Evolutionary conservation across 2,113 vertebrate genomes (phyloP).

Genomic region (Semnornis frantzii): DNA sequence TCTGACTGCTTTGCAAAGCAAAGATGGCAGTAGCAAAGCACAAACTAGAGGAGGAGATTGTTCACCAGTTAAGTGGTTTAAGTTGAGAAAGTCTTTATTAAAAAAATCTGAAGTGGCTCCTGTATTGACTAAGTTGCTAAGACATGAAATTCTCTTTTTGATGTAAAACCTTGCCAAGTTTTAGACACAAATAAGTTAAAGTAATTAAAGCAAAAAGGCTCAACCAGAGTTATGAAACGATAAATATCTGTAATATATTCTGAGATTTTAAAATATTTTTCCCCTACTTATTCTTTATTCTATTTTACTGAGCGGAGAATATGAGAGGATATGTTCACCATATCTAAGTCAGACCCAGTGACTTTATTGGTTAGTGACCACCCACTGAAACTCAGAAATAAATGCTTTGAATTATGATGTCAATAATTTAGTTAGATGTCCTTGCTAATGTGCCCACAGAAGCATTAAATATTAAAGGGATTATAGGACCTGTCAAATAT

Average conservation of each 20-base stretch:
- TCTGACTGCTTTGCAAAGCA: neutral
- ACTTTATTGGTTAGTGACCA: neutral
- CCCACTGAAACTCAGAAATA: neutral
- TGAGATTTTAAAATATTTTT: neutral
- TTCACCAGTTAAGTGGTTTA: neutral
- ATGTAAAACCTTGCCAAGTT: neutral
- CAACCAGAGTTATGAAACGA: accelerated
- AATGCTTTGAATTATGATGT: neutral
- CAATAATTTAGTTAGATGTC: neutral
- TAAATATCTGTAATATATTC: neutral
- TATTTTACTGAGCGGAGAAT: neutral
- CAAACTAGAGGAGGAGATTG: neutral
- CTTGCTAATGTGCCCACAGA: neutral
- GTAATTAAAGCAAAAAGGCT: neutral
- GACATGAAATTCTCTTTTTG: neutral
- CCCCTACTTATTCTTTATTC: neutral
- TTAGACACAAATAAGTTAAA: neutral
- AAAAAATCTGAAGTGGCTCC: neutral
- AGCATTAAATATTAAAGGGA: neutral
- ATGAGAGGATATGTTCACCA: neutral
- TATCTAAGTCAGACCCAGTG: neutral
- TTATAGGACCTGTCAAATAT: neutral
- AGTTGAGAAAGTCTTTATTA: neutral
- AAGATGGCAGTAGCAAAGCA: neutral
- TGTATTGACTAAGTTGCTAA: neutral